Evolutionary conservation across 2,888 invertebrate species (phyloP), one percentile per base, ranked within the genome.

Genomic region (Callosobruchus maculatus): DNA sequence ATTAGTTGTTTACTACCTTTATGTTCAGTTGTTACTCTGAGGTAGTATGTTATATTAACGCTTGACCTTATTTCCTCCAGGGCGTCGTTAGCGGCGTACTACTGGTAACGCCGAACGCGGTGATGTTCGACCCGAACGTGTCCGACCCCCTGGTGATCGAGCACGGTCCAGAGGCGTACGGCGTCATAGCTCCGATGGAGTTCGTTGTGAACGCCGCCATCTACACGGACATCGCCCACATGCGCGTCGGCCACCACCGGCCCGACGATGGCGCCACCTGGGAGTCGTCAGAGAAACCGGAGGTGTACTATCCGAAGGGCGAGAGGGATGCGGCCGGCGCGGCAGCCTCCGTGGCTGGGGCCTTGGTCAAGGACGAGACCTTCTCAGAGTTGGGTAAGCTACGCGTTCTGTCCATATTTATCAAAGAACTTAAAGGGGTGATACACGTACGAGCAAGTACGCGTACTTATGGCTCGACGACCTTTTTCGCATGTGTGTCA

Each of bases 61-160:
- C n/a, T 26, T 26, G 7, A 26, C 2, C 26, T 26, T 26, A 4
- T 18, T 68, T 68, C 20, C 1, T 68, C 9, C 21, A 68, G 68
- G 98, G 97, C 76, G 97, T 98, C 22, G 97, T 98, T 22, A 92
- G 94, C 13, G 98, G 99, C 71, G 98, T 98, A 22, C 90, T 99
- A 70, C 90, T 99, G 81, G 98, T 99, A 80, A 99, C 99, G 71
- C 99, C 99, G 22, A 99, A 99, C 88, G 98, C 98, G 72, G 94
- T 99, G 82, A 99, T 99, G 99, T 99, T 99, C 88, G 98, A 99
- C 89, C 99, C 99, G 70, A 97, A 99, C 89, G 97, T 98, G 77
- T 96, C 96, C 20, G 98, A 99, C 89, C 94, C 97, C 20, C 90
- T 99, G 82, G 99, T 84, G 22, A 95, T 97, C 86, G 97, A 97